Conservation (phyloP, 2,888 invertebrate genomes). For the Watsonalla binaria region DNA sequence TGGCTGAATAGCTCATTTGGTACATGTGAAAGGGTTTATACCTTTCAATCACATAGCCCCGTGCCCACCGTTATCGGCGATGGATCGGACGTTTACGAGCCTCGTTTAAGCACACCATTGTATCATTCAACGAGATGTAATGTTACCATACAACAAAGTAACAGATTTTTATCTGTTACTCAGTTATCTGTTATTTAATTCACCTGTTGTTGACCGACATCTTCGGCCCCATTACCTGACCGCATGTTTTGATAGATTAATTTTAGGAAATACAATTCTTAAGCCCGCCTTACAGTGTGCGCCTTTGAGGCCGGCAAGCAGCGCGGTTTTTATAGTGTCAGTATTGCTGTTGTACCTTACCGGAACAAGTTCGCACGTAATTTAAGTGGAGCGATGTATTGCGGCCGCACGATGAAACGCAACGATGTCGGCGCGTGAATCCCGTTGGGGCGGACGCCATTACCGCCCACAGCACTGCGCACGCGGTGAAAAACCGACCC, state of each 20-base stretch:
- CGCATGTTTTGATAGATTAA: conserved; percentile 14
- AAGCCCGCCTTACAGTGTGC: neutral
- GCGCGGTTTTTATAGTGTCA: conserved; percentile 38
- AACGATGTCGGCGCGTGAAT: conserved; percentile 70
- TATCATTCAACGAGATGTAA: conserved; percentile 42
- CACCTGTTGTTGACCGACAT: conserved; percentile 25
- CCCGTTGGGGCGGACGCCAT: conserved; percentile 74
- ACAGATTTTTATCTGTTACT: conserved; percentile 38
- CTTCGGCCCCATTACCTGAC: conserved; percentile 18
- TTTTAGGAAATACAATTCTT: neutral
- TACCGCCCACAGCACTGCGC: conserved; percentile 71
- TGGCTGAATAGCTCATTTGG: conserved; percentile 12
- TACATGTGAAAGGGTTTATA: conserved; percentile 33
- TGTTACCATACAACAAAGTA: conserved; percentile 30
- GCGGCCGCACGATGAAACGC: conserved; percentile 73
- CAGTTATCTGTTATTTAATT: conserved; percentile 29
- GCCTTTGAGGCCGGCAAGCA: neutral
- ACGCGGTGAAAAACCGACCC: conserved; percentile 70
- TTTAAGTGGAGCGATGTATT: conserved; percentile 74
- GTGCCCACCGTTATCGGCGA: conserved; percentile 49
- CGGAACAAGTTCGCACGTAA: conserved; percentile 70
- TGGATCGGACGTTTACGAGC: conserved; percentile 46
- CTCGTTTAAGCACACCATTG: conserved; percentile 45
- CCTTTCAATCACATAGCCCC: conserved; percentile 40
- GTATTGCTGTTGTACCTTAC: conserved; percentile 56